Evolutionary conservation across 2,797 vertebrate species (phyloP).

Genomic region (Typhlichthys subterraneus): DNA sequence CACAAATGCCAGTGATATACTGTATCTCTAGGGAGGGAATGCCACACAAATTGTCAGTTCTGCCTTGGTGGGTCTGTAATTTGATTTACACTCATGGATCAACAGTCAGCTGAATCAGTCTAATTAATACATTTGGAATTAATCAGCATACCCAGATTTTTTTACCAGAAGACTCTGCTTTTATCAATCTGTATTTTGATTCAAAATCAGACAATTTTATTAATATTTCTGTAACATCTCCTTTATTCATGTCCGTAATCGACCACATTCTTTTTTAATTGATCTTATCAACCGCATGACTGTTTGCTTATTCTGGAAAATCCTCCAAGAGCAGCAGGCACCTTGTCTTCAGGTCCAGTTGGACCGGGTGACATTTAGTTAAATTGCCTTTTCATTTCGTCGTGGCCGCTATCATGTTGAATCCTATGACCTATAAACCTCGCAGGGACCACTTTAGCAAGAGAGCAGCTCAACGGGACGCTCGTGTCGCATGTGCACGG

Average conservation of each 20-base stretch:
- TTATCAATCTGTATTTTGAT: neutral
- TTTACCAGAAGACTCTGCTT: too few species aligned
- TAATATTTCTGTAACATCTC: neutral
- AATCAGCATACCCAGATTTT: neutral
- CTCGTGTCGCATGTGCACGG: slow-evolving; percentile 20
- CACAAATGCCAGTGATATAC: neutral
- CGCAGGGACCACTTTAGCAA: slow-evolving; percentile 8
- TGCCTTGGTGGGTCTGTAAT: slow-evolving; percentile 77
- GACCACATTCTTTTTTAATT: neutral
- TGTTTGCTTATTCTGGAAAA: neutral
- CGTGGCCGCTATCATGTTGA: slow-evolving; percentile 15
- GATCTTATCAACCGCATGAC: neutral
- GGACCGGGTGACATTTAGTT: slow-evolving; percentile 39
- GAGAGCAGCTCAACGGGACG: slow-evolving; percentile 8
- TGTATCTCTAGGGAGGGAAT: slow-evolving; percentile 78
- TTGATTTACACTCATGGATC: neutral
- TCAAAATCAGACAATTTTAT: neutral
- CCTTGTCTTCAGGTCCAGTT: slow-evolving; percentile 17
- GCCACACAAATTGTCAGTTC: slow-evolving; percentile 80
- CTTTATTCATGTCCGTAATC: neutral
- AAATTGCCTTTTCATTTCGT: slow-evolving; percentile 32
- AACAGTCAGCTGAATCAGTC: neutral
- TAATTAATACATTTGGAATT: neutral
- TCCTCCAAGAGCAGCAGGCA: neutral
- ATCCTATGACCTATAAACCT: slow-evolving; percentile 32